Base-by-base conservation (phyloP, 2,888 invertebrate species). In the Zygaena filipendulae region DNA sequence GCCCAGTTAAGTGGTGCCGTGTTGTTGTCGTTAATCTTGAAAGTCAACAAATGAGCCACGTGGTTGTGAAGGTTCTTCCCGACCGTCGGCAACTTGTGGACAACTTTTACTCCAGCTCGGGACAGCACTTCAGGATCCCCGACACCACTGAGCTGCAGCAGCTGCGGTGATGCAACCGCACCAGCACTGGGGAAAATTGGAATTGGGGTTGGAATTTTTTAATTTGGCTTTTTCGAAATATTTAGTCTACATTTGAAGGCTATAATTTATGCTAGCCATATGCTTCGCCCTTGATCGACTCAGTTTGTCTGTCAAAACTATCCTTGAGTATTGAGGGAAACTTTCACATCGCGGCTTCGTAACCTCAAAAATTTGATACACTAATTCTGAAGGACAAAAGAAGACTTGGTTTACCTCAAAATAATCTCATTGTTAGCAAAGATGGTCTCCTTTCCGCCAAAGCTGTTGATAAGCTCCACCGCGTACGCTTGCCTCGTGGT, bases 141-240 rank as follows among this genome's bases (percentile, higher is more conserved):
- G 7, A 97, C 82, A 6, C 97, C 97, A 41, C 95, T 95, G 21
- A 95, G 82, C 50, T 97, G 83, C 8, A 98, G 84, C 24, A 98
- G 77, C 59, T 98, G 97, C 0, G 97, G 97, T 0, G 96, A 92
- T 42, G 94, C 97, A 1, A 98, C 91, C 7, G 97, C 91, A 1
- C 97, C 94, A 5, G 84, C 88, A 38, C 84, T 84, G 42, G 43
- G 43, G 16, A 26, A 27, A 27, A 14, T 27, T 21, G n/a, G n/a
- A n/a, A 14, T 19, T n/a, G n/a, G n/a, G n/a, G n/a, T n/a, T n/a
- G n/a, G n/a, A n/a, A n/a, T n/a, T n/a, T n/a, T n/a, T n/a, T n/a
- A n/a, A n/a, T n/a, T n/a, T n/a, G n/a, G n/a, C n/a, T n/a, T n/a
- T n/a, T n/a, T n/a, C n/a, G n/a, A n/a, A n/a, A n/a, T n/a, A n/a